Percentiles rank a stretch among this genome's conserved stretches.
phyloP scores from a whole-genome alignment of 2,888 invertebrate genomes.

The Halictus ligatus region DNA sequence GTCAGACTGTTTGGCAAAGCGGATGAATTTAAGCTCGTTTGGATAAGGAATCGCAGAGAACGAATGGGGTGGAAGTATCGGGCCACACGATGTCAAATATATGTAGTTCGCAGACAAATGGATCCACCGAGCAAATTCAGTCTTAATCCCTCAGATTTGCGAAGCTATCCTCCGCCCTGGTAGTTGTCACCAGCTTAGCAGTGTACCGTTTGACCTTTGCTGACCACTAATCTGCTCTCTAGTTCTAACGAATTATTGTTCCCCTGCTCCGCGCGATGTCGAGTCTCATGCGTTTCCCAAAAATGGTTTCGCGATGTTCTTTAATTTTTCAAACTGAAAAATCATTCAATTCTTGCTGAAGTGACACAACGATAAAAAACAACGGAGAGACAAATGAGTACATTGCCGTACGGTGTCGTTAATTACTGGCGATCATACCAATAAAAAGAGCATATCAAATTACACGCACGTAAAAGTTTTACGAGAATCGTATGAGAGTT shows the following conservation, averaged over 20 bases:
- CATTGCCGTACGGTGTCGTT: too few relatives aligned
- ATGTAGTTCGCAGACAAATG: not conserved
- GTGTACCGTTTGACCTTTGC: not conserved
- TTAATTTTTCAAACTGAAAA: not conserved
- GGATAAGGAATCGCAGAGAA: not conserved
- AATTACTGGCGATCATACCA: too few relatives aligned
- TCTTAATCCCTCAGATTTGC: not conserved
- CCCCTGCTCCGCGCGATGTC: not conserved
- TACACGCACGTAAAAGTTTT: too few relatives aligned
- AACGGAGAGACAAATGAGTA: too few relatives aligned
- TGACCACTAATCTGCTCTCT: not conserved
- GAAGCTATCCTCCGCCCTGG: not conserved
- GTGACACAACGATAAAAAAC: not conserved
- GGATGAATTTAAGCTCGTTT: not conserved
- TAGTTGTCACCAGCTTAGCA: not conserved
- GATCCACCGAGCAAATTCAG: not conserved
- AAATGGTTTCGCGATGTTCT: not conserved
- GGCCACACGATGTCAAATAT: not conserved
- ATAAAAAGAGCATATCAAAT: too few relatives aligned
- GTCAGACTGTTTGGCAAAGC: not conserved
- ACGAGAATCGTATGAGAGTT: too few relatives aligned
- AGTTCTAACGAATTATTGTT: not conserved
- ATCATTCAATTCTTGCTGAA: too few relatives aligned
- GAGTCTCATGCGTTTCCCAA: not conserved
- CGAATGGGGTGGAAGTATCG: not conserved